phyloP scores from a whole-genome alignment of 2,888 invertebrate species.

The Drosophila seclusa region DNA sequence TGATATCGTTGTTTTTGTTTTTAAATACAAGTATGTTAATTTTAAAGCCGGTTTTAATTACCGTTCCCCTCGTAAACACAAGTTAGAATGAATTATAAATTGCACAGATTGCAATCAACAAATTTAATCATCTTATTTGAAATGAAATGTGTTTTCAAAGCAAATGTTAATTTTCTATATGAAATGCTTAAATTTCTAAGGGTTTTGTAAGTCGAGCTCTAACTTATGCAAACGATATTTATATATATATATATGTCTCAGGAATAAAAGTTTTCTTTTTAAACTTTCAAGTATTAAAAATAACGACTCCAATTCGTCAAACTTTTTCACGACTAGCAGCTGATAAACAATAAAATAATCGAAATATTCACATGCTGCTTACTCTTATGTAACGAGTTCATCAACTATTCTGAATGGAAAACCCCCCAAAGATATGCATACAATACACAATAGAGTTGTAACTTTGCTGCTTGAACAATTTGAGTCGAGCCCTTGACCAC shows the following conservation, averaged over 20 bases:
- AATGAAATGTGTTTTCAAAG: background rate
- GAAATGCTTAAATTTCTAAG: background rate
- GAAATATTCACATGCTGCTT: background rate
- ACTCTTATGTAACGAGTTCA: slow-evolving; percentile 4
- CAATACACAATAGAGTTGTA: slow-evolving; percentile 4
- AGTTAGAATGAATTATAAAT: background rate
- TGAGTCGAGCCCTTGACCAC: slow-evolving; percentile 14
- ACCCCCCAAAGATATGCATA: too few species aligned
- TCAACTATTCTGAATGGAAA: slow-evolving; percentile 1
- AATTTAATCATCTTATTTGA: slow-evolving; percentile 1
- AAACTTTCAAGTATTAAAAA: background rate
- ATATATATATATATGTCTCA: background rate
- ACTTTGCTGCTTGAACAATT: background rate
- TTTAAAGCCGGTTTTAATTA: background rate
- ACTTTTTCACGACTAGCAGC: background rate
- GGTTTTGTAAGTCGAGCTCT: background rate
- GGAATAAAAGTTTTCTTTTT: background rate
- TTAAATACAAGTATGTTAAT: background rate
- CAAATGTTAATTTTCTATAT: background rate
- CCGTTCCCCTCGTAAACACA: background rate
- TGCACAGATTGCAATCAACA: background rate
- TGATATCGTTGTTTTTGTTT: slow-evolving; percentile 1
- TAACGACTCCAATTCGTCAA: background rate
- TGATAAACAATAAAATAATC: slow-evolving; percentile 5
- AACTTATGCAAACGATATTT: background rate